Conservation (phyloP, 2,113 vertebrate genomes). For the Cebidichthys violaceus region DNA sequence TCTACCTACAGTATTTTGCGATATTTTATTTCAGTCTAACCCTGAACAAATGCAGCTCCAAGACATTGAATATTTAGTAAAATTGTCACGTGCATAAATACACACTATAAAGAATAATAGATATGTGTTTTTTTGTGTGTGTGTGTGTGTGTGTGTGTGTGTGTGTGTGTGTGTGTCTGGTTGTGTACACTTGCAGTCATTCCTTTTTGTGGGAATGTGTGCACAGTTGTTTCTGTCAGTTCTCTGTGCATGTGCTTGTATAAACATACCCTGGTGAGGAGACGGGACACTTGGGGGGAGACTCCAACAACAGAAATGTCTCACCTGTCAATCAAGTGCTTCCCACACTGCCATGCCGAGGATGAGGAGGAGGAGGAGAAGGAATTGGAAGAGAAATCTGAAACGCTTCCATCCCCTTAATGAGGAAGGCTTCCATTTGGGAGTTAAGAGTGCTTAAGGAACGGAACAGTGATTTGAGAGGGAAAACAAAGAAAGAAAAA, state of each 20-base stretch:
- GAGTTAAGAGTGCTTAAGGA: conserved; percentile 72
- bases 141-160: conserved; percentile 17
- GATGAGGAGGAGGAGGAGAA: conserved; percentile 40
- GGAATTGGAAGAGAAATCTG: conserved; percentile 39
- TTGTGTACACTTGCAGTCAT: conserved; percentile 1
- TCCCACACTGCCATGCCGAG: conserved; percentile 28
- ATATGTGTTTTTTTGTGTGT: not conserved
- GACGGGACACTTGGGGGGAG: conserved; percentile 72
- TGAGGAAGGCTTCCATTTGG: conserved; percentile 70
- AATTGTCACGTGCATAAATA: not conserved
- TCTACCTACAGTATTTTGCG: too few species aligned
- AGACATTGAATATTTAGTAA: not conserved
- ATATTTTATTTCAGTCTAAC: not conserved
- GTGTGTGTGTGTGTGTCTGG: conserved; percentile 10
- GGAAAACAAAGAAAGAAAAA: conserved; percentile 68
- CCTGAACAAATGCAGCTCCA: not conserved
- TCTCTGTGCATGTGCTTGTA: conserved; percentile 15
- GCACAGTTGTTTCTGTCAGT: conserved; percentile 20
- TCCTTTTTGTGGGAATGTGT: conserved; percentile 13
- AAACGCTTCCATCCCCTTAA: conserved; percentile 72
- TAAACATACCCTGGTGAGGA: conserved; percentile 21
- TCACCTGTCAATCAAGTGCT: conserved; percentile 76
- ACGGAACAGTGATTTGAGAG: conserved; percentile 73
- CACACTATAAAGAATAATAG: conserved; percentile 8
- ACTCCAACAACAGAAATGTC: conserved; percentile 64